Conservation (phyloP, 2,797 vertebrate genomes). For the Melanotaenia pygmaea region DNA sequence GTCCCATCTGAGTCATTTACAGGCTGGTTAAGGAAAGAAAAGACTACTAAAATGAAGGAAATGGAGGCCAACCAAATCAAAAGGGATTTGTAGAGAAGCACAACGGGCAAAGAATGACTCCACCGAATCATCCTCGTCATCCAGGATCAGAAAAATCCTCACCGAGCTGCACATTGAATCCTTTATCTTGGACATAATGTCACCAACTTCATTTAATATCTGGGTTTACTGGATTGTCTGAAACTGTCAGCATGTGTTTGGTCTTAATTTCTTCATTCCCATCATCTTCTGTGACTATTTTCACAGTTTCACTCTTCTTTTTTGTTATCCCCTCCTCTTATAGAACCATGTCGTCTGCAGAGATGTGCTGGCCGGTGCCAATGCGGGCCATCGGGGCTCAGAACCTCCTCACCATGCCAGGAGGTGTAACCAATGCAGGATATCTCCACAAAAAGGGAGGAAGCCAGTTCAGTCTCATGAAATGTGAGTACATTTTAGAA, state of each 20-base stretch:
- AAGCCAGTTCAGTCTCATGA: constrained; percentile 93
- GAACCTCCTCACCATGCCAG: constrained; percentile 97
- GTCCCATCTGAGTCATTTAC: background rate
- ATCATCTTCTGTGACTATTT: background rate
- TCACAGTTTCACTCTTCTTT: background rate
- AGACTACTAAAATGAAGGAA: background rate
- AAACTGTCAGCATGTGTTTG: no score
- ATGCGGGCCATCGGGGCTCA: constrained; percentile 98
- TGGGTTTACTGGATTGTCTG: no score
- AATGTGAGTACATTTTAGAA: constrained; percentile 86
- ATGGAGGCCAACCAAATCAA: background rate
- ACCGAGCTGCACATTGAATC: no score
- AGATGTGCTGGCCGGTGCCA: constrained; percentile 91
- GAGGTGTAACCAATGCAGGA: constrained; percentile 89
- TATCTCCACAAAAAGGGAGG: constrained; percentile 98
- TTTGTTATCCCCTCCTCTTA: background rate
- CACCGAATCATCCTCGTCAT: no score
- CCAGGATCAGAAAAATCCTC: no score
- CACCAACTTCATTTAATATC: no score
- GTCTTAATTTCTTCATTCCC: background rate
- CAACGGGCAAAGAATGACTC: background rate
- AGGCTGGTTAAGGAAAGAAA: background rate
- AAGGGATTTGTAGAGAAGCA: background rate
- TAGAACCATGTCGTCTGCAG: constrained; percentile 90
- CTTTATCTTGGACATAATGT: no score